Evolutionary conservation across 2,888 invertebrate species (phyloP).

Genomic region (Geotrupes spiniger): DNA sequence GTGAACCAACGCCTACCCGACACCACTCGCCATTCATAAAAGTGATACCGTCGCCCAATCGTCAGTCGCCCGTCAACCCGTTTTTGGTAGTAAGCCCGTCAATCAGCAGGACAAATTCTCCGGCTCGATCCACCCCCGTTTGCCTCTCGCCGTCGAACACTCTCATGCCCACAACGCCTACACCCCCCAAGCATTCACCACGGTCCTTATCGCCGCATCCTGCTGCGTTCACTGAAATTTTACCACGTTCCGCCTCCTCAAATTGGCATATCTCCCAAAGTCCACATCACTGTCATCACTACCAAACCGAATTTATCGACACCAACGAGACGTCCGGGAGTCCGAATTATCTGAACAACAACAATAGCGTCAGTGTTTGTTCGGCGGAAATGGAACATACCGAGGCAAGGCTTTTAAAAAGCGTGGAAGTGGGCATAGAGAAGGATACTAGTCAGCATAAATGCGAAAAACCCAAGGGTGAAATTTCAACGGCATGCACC

Average conservation of each 20-base stretch:
- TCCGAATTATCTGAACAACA: conserved; percentile 14
- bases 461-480: too few relatives aligned
- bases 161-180: conserved; percentile 41
- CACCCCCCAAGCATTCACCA: conserved; percentile 25
- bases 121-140: conserved; percentile 31
- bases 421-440: conserved; percentile 12
- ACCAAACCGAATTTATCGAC: conserved; percentile 33
- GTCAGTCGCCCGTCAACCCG: conserved; percentile 28
- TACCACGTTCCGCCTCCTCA: too few relatives aligned
- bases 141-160: conserved; percentile 42
- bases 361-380: conserved; percentile 4
- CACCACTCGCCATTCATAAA: conserved; percentile 34
- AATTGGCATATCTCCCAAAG: too few relatives aligned
- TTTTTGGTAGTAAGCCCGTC: conserved; percentile 42
- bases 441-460: conserved; percentile 18
- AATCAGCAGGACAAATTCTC: conserved; percentile 35
- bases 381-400: conserved; percentile 8
- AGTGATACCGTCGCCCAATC: conserved; percentile 33
- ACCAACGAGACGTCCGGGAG: conserved; percentile 18
- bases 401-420: conserved; percentile 12
- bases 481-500: conserved; percentile 23
- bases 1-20: conserved; percentile 48
- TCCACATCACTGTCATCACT: conserved; percentile 34
- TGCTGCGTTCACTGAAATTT: too few relatives aligned
- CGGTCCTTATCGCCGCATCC: conserved; percentile 30